Base-by-base conservation (phyloP, 2,797 vertebrate genomes). In the Mus minutoides region DNA sequence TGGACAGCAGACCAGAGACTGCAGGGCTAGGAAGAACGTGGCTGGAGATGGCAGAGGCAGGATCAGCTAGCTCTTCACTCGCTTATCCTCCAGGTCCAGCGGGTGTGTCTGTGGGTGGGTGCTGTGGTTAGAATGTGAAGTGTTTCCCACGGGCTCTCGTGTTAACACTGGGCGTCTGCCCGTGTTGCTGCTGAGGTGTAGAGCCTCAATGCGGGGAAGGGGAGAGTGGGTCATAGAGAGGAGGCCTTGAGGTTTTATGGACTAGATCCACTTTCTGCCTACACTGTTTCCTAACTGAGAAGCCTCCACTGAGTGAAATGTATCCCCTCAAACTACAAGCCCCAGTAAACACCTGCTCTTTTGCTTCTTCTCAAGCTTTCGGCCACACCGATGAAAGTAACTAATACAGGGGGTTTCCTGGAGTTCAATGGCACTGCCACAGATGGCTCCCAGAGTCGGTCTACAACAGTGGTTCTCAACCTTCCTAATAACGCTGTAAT, bases 401-500 rank as follows among this genome's bases (percentile, higher is more conserved):
- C 5, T 34, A 60, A 24, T 24, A 9, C 11, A 13, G 0, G 6
- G 13, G n/a, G n/a, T 21, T 58, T 67, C 29, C 73, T 11, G 69
- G 67, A 7, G 40, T 24, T 29, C 34, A 4, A 16, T 9, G 17
- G 24, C 40, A 29, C 52, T n/a, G 52, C 77, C 24, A 3, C 8
- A 2, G 5, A 40, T 21, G 56, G 6, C 7, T n/a, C n/a, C n/a
- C n/a, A n/a, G n/a, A n/a, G 3, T 0, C 3, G 3, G 26, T 64
- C 82, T 46, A 13, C 16, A 64, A 31, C 17, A 43, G 40, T 2
- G 29, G 24, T 46, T 34, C 40, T 64, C 82, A 64, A 29, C 58
- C 2, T 21, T 40, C 26, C 26, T 21, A 84, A 34, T 21, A 84
- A 34, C 3, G 26, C 80, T 31, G 37, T 0, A 2, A 43, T 24